Evolutionary conservation across 2,888 invertebrate genomes (phyloP), one percentile per base, ranked within the genome.

Genomic region (Phaonia tiefii): DNA sequence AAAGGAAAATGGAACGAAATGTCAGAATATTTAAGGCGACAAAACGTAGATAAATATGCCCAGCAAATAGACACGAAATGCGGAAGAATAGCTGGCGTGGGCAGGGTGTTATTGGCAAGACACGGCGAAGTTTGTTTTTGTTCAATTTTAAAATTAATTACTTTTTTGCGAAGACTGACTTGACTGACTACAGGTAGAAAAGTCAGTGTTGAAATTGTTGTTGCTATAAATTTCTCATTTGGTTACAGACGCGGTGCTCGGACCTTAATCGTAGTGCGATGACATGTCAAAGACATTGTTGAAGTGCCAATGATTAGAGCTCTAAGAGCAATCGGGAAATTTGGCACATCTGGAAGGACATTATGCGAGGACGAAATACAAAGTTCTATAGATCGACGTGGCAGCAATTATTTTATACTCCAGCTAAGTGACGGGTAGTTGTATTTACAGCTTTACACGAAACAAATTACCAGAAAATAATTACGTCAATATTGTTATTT

Each of bases 61-160:
- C 8, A 5, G 31, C 31, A 8, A 8, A 31, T 31, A 31, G 31
- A 31, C 3, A 31, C 31, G 31, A 5, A 17, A 60, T 11, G 37
- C 31, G 20, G 7, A 39, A n/a, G n/a, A n/a, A n/a, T n/a, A n/a
- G n/a, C n/a, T n/a, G n/a, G 17, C 17, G 8, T 31, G 56, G n/a
- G 26, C 26, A 56, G n/a, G 13, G 26, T 26, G 31, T 15, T 39
- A 51, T n/a, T 49, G 25, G 49, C 25, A 51, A 25, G 25, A n/a
- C 11, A 42, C 39, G 37, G 54, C 26, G 54, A 63, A 60, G 51
- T 63, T 73, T 54, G 73, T 69, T 71, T 71, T 66, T 31, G 25
- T 75, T 69, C 58, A 49, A 77, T 58, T 77, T 67, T 72, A 26
- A 60, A 63, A 69, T 73, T 73, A 78, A 73, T 73, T 78, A 73